phyloP scores from a whole-genome alignment of 2,113 vertebrate genomes.

The Corythornis vintsioides region DNA sequence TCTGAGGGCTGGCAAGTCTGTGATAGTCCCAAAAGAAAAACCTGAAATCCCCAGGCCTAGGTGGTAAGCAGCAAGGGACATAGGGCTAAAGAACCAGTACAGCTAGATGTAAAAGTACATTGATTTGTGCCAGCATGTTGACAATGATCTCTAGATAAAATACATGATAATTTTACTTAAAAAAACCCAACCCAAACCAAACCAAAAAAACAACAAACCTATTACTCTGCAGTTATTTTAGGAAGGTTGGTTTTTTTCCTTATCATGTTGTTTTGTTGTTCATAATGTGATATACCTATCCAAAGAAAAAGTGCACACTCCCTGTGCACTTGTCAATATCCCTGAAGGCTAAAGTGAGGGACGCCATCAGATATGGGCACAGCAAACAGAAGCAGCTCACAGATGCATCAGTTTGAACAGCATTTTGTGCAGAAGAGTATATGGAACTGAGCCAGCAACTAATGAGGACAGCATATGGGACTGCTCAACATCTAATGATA shows the following conservation, averaged over 20 bases:
- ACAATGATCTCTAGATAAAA: neutral
- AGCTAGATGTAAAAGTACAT: neutral
- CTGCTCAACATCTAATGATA: neutral
- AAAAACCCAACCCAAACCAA: neutral
- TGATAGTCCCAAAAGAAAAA: neutral
- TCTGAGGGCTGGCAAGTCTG: neutral
- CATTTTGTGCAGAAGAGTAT: neutral
- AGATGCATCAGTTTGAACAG: neutral
- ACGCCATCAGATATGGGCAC: neutral
- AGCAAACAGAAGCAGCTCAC: neutral
- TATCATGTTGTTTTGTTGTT: neutral
- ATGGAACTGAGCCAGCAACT: neutral
- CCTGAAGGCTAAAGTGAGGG: neutral
- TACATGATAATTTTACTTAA: neutral
- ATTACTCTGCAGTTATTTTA: neutral
- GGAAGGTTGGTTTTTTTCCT: neutral
- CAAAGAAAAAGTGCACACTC: neutral
- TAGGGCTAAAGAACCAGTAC: neutral
- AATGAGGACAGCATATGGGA: neutral
- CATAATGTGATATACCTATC: neutral
- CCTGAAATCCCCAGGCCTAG: neutral
- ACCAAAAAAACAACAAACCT: neutral
- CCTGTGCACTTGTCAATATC: neutral
- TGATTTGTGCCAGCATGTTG: neutral
- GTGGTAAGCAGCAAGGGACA: neutral